Percentiles rank a stretch among this genome's conserved stretches.
phyloP scores from a whole-genome alignment of 2,113 vertebrate species.

The Phainopepla nitens region DNA sequence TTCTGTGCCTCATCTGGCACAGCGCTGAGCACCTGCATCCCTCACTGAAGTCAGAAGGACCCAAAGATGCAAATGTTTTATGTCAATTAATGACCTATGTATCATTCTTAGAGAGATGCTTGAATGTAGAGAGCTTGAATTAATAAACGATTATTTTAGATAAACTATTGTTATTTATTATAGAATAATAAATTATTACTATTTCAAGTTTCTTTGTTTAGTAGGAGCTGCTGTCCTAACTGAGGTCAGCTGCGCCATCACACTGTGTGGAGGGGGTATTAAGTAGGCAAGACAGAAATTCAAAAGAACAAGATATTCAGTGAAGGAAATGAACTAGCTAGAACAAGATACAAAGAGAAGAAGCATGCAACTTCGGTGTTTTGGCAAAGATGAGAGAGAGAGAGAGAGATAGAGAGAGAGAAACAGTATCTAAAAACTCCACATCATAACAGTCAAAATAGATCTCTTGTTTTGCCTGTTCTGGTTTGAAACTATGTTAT shows the following conservation, averaged over 20 bases:
- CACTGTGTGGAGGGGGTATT: fast-evolving
- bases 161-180: neutral
- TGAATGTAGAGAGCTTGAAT: neutral
- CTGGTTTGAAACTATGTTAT: neutral
- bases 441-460: neutral
- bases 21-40: neutral
- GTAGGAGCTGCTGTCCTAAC: neutral
- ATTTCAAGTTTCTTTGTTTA: neutral
- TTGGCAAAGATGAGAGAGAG: neutral
- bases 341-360: neutral
- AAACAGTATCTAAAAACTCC: neutral
- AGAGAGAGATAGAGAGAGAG: neutral
- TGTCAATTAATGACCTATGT: neutral
- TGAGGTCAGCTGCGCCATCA: no score
- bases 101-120: neutral
- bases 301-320: neutral
- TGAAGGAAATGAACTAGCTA: neutral
- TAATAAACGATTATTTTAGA: neutral
- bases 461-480: neutral
- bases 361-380: neutral
- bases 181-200: neutral
- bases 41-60: neutral
- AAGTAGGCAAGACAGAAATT: neutral
- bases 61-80: neutral
- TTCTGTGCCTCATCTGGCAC: neutral